Conservation (phyloP, 23 tunicate species). For the Styela plicata region DNA sequence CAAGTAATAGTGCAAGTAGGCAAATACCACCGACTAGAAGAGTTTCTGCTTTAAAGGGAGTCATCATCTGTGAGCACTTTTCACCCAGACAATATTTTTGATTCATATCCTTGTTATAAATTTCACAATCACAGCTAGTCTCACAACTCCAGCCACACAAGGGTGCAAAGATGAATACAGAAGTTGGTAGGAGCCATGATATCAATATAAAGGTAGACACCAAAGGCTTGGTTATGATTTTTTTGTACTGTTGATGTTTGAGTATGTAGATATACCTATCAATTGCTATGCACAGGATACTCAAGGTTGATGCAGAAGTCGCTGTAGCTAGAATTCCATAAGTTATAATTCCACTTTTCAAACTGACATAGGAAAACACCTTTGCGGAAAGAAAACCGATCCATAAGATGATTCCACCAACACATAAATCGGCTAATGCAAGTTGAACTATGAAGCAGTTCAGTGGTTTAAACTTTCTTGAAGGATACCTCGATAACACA, state of each 20-base stretch:
- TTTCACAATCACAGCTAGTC: conserved; percentile 40
- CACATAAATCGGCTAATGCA: conserved; percentile 59
- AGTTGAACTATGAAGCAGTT: conserved; percentile 71
- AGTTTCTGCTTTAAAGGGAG: conserved; percentile 56
- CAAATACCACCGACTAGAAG: conserved; percentile 55
- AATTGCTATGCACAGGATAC: conserved; percentile 59
- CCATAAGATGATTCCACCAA: conserved; percentile 60
- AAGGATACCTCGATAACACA: conserved; percentile 34
- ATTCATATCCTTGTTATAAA: conserved; percentile 50
- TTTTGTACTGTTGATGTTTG: conserved; percentile 32
- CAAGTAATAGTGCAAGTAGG: conserved; percentile 30
- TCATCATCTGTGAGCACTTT: conserved; percentile 79
- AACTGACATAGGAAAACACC: conserved; percentile 27
- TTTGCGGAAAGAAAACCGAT: conserved; percentile 56
- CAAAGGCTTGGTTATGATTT: conserved; percentile 30
- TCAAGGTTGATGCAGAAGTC: conserved; percentile 57
- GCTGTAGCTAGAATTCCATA: conserved; percentile 68
- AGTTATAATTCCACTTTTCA: conserved; percentile 35
- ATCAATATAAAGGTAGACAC: conserved; percentile 19
- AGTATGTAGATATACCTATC: conserved; percentile 66
- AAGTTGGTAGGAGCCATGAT: conserved; percentile 38
- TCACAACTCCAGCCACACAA: conserved; percentile 67
- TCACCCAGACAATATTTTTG: conserved; percentile 49
- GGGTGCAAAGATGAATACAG: conserved; percentile 52
- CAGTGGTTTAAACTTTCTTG: conserved; percentile 41